Base-by-base conservation (phyloP, 2,113 vertebrate genomes). In the Etheostoma spectabile region DNA sequence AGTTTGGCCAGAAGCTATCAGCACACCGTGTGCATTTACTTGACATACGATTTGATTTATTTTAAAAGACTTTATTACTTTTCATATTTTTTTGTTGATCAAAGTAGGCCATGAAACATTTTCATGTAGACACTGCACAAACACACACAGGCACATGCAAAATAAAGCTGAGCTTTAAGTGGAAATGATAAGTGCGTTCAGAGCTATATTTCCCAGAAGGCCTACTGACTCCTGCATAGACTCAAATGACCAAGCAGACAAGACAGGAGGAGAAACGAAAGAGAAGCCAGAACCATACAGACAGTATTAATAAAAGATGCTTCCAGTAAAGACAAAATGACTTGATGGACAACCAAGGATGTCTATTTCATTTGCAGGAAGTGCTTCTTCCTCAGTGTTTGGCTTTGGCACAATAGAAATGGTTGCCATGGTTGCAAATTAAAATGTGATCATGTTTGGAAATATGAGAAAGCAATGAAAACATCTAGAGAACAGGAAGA, bases 171-270 rank as follows among this genome's bases (percentile, higher is more conserved):
- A 13, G 53, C 60, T 70, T 77, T 56, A 61, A 70, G 63, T 78
- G 65, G 77, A 82, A 77, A 64, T 11, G 63, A 75, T 86, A 53
- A 76, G 27, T 75, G 61, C 8, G 49, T 68, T 78, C n/a, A 71
- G 60, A 83, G 82, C 67, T 84, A 21, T 74, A 78, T 82, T 88
- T 90, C 83, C 79, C 88, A 85, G 55, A 88, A 77, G 80, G 66
- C 73, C 65, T 22, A 46, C 77, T 51, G 55, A 62, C 42, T 74
- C 45, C 71, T 72, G 67, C 53, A 45, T 77, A 79, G 13, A 74
- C 52, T 83, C 86, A 86, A 80, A 84, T 73, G 69, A 85, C 74
- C 77, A 75, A 78, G 77, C 56, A 82, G 68, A 80, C 52, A 69
- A 77, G 72, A 80, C 53, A 38, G 66, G 22, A 62, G 21, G 66